Conservation (phyloP, 2,113 vertebrate genomes). For the Alligator mississippiensis region DNA sequence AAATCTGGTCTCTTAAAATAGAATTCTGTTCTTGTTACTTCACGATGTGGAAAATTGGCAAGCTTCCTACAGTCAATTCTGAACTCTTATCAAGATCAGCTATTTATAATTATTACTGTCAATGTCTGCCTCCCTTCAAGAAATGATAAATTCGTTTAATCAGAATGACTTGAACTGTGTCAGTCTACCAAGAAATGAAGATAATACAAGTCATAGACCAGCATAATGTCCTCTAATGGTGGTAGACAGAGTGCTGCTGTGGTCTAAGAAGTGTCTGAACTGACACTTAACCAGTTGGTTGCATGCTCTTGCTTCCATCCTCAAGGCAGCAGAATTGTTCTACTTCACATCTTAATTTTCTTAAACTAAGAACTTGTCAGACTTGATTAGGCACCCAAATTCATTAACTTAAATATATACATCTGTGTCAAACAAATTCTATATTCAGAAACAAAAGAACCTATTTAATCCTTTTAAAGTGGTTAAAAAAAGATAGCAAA, state of each 20-base stretch:
- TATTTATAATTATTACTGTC: neutral
- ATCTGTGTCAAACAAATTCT: constrained; percentile 25
- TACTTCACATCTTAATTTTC: constrained; percentile 36
- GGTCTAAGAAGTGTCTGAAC: constrained; percentile 16
- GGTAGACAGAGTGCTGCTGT: constrained; percentile 15
- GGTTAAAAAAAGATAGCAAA: constrained; percentile 27
- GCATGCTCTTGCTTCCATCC: constrained; percentile 36
- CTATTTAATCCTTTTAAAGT: constrained; percentile 43
- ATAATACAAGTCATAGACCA: constrained; percentile 8
- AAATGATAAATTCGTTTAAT: neutral
- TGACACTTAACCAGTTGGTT: constrained; percentile 55
- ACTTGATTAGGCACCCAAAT: constrained; percentile 63
- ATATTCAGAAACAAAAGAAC: constrained; percentile 42
- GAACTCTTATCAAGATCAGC: neutral
- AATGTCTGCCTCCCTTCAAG: constrained; percentile 7
- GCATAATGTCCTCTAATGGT: neutral
- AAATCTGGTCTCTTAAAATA: neutral
- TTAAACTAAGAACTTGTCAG: constrained; percentile 66
- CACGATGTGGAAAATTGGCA: neutral
- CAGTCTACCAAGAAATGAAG: neutral
- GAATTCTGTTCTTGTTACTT: neutral
- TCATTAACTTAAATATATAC: constrained; percentile 50
- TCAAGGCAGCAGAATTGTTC: constrained; percentile 43
- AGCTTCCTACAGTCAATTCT: neutral
- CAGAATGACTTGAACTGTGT: neutral